These are phyloP conservation scores for Plestiodon gilberti DNA, from an alignment of 2,113 vertebrate species.

Conservation along the genomic window DNA sequence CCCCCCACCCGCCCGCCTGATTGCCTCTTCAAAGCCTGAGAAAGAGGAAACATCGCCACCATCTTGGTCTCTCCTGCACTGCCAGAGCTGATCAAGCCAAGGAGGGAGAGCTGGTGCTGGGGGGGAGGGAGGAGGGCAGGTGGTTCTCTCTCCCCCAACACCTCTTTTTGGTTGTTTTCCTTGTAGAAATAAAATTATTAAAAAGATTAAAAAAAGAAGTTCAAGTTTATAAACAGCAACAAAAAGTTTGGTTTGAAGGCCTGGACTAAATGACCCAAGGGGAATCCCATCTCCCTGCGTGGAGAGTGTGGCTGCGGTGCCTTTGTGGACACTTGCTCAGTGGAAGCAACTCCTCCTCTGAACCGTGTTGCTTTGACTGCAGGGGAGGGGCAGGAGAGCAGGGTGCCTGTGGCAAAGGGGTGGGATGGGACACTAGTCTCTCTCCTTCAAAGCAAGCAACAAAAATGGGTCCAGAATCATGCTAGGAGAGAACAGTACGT, in stretches of 20 bases:
- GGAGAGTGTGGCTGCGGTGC: background rate
- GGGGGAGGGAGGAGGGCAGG: conserved; percentile 13
- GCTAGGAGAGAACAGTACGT: conserved; percentile 66
- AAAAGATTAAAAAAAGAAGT: conserved; percentile 68
- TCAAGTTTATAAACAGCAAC: conserved; percentile 67
- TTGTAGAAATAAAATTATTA: conserved; percentile 67
- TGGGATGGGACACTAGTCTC: conserved; percentile 54
- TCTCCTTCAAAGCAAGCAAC: conserved; percentile 60
- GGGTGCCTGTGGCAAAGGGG: background rate
- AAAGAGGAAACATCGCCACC: conserved; percentile 72
- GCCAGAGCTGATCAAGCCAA: conserved; percentile 71
- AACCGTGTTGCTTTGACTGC: too few species aligned
- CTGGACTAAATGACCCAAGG: conserved; percentile 14
- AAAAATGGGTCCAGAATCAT: conserved; percentile 62
- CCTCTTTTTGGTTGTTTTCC: conserved; percentile 1
- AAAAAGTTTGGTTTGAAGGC: conserved; percentile 74
- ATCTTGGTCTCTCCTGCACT: conserved; percentile 67
- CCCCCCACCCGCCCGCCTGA: conserved; percentile 71
- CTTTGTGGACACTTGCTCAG: too few species aligned
- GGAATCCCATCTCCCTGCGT: fast-evolving
- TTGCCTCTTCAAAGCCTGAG: conserved; percentile 78
- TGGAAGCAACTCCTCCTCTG: background rate
- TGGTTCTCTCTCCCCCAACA: background rate
- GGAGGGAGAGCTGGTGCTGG: conserved; percentile 57
- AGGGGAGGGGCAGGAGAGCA: too few species aligned